These are phyloP conservation scores for Dimorphilus gyrociliatus DNA, from an alignment of 2,888 invertebrate genomes.

Conservation along the genomic window DNA sequence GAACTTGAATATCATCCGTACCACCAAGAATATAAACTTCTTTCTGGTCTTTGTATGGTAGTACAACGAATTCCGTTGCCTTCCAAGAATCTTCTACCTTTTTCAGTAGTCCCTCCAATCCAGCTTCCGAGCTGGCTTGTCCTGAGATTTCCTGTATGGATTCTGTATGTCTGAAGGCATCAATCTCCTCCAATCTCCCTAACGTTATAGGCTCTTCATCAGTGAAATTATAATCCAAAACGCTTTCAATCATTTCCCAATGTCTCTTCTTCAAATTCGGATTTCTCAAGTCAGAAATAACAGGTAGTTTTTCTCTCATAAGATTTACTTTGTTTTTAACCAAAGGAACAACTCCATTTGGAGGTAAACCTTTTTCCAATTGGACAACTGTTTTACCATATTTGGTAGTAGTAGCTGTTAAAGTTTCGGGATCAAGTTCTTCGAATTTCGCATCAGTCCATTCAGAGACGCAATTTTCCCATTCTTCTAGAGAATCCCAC, in stretches of 20 bases:
- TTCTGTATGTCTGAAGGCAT: slow-evolving; percentile 56
- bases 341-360: slow-evolving; percentile 58
- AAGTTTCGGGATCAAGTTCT: slow-evolving; percentile 55
- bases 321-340: slow-evolving; percentile 59
- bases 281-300: slow-evolving; percentile 62
- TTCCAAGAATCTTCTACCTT: slow-evolving; percentile 72
- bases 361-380: slow-evolving; percentile 65
- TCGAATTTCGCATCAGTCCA: slow-evolving; percentile 46
- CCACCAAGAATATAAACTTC: slow-evolving; percentile 69
- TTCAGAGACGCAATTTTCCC: slow-evolving; percentile 49
- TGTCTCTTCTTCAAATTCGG: slow-evolving; percentile 61
- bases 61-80: slow-evolving; percentile 55
- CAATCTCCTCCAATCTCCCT: slow-evolving; percentile 50
- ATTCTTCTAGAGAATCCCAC: slow-evolving; percentile 60
- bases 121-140: slow-evolving; percentile 71
- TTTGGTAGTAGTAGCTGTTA: slow-evolving; percentile 49
- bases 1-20: slow-evolving; percentile 63
- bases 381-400: slow-evolving; percentile 56
- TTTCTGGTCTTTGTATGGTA: slow-evolving; percentile 61
- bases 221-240: slow-evolving; percentile 51
- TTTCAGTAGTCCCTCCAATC: slow-evolving; percentile 59
- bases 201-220: slow-evolving; percentile 52
- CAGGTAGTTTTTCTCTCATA: slow-evolving; percentile 61
- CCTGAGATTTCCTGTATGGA: slow-evolving; percentile 67
- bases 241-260: slow-evolving; percentile 62